Conservation (phyloP, 2,888 invertebrate genomes). For the Bugula neritina region DNA sequence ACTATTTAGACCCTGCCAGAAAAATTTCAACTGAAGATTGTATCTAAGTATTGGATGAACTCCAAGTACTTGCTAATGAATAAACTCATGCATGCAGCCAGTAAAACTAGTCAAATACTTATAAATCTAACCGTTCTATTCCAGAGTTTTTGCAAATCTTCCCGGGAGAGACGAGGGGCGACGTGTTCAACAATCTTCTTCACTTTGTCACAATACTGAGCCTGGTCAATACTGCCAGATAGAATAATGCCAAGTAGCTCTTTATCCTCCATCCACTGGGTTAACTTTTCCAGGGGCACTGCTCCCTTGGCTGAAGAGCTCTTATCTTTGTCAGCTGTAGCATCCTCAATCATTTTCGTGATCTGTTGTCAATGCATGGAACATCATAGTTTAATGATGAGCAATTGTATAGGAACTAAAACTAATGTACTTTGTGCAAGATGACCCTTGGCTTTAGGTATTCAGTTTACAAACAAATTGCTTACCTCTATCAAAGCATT, state of each 20-base stretch:
- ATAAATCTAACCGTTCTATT: conserved; percentile 55
- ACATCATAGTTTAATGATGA: no score
- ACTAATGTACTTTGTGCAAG: no score
- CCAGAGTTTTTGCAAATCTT: conserved; percentile 57
- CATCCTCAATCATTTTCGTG: conserved; percentile 52
- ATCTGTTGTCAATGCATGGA: conserved; percentile 45
- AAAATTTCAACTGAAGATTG: no score
- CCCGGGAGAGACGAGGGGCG: conserved; percentile 53
- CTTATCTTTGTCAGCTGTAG: conserved; percentile 35
- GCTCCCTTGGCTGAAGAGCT: conserved; percentile 42
- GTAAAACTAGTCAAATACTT: no score
- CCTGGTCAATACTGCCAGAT: conserved; percentile 56
- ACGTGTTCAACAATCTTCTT: conserved; percentile 57
- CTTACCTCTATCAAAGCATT: conserved; percentile 56
- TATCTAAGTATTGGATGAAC: no score
- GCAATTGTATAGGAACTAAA: no score
- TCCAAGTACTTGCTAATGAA: no score
- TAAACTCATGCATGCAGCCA: no score
- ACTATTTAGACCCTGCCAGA: no score
- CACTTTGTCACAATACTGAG: conserved; percentile 57
- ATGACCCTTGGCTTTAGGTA: no score
- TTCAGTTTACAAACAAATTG: no score
- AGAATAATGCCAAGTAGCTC: conserved; percentile 55
- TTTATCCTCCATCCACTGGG: conserved; percentile 55
- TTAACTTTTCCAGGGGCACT: conserved; percentile 49